These are phyloP conservation scores for Pogona vitticeps DNA, from an alignment of 2,113 vertebrate species.

Conservation along the genomic window DNA sequence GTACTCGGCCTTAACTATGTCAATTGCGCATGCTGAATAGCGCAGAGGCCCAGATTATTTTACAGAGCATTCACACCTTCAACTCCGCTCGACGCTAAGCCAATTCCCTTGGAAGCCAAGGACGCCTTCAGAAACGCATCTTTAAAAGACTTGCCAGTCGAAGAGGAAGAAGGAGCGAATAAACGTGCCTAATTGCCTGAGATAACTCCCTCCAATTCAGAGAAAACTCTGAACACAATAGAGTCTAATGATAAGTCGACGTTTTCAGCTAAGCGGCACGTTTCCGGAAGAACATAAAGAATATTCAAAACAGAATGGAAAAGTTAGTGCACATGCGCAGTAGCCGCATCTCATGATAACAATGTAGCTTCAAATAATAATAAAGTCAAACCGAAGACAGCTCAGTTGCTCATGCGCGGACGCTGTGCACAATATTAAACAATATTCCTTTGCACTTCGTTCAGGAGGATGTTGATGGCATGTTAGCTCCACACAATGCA, in stretches of 20 bases:
- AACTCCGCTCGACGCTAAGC: neutral
- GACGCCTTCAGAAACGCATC: neutral
- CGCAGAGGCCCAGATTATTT: conserved; percentile 4
- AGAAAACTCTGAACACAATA: conserved; percentile 41
- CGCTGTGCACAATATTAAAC: conserved; percentile 28
- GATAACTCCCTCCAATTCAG: conserved; percentile 39
- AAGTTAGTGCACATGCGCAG: conserved; percentile 55
- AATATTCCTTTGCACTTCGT: conserved; percentile 28
- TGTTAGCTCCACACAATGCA: neutral
- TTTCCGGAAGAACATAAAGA: conserved; percentile 50
- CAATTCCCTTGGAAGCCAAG: neutral
- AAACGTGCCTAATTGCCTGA: conserved; percentile 47
- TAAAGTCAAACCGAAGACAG: conserved; percentile 55
- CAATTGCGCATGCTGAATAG: conserved; percentile 11
- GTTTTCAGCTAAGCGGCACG: conserved; percentile 43
- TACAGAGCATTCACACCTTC: too few species aligned
- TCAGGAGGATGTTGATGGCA: neutral
- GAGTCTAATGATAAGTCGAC: conserved; percentile 49
- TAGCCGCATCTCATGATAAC: conserved; percentile 43
- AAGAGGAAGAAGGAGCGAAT: conserved; percentile 1
- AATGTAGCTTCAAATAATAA: conserved; percentile 51
- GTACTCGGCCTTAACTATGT: too few species aligned
- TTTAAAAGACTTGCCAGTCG: neutral
- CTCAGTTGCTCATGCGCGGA: conserved; percentile 30
- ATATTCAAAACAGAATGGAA: conserved; percentile 32